A percentile compares a stretch with the other conserved stretches of the same genome.
Evolutionary conservation across 2,797 vertebrate species (phyloP).

Genomic region (Neomorphus geoffroyi): DNA sequence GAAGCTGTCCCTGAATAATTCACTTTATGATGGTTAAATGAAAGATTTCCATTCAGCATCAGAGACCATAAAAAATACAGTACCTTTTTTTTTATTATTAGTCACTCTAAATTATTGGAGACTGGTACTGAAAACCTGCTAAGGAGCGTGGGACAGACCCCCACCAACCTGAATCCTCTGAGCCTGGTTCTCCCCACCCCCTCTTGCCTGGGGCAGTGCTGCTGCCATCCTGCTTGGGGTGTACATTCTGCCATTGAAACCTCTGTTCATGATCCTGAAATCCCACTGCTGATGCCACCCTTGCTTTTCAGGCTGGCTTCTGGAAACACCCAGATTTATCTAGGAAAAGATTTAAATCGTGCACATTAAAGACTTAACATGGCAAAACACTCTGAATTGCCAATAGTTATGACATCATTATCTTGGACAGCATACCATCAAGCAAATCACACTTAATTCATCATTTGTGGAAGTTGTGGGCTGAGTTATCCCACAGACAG

Average conservation of each 20-base stretch:
- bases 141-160: not conserved
- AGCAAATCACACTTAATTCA: not conserved
- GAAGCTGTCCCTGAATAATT: conserved; percentile 25
- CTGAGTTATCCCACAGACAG: not conserved
- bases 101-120: not conserved
- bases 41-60: not conserved
- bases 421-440: not conserved
- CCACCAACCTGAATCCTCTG: not conserved
- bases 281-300: rapidly evolving
- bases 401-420: not conserved
- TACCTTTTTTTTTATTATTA: not conserved
- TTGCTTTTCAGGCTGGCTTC: no score
- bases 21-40: not conserved
- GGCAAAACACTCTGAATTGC: not conserved
- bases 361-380: not conserved
- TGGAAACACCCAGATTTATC: not conserved
- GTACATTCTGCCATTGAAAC: not conserved
- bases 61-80: not conserved
- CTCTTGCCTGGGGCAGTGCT: not conserved
- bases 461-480: not conserved
- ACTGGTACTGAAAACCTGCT: not conserved
- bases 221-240: not conserved
- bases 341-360: not conserved
- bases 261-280: not conserved
- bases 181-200: not conserved